These are phyloP conservation scores for Myxocyprinus asiaticus DNA, from an alignment of 2,113 vertebrate species.

Conservation along the genomic window DNA sequence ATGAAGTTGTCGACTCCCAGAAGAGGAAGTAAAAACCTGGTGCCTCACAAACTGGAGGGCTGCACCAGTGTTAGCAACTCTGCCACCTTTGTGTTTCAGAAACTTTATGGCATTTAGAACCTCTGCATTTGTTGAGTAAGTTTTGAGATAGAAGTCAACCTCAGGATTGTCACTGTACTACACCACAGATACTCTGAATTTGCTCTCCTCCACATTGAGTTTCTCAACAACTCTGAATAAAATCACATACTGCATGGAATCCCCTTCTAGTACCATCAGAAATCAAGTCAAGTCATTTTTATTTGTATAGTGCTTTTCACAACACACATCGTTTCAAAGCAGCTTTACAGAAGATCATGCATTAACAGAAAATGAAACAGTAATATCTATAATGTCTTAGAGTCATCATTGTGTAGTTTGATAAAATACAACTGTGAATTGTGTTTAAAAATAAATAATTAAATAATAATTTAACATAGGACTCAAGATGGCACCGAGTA, in stretches of 20 bases:
- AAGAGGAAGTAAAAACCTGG: constrained; percentile 77
- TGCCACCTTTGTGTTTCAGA: constrained; percentile 67
- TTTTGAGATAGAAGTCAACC: constrained; percentile 80
- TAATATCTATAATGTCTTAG: too few relatives aligned
- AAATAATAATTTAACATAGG: too few relatives aligned
- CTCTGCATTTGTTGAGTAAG: constrained; percentile 64
- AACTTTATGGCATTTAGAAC: constrained; percentile 58
- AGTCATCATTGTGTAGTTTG: too few relatives aligned
- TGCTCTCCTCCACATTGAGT: constrained; percentile 77
- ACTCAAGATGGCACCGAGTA: too few relatives aligned
- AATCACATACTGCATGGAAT: constrained; percentile 79
- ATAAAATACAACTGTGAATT: too few relatives aligned
- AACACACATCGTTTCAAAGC: too few relatives aligned
- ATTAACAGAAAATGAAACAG: too few relatives aligned
- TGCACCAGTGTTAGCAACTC: constrained; percentile 75
- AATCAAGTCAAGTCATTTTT: too few relatives aligned
- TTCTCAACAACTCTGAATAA: constrained; percentile 82
- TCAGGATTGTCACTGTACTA: constrained; percentile 81
- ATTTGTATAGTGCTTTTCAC: too few relatives aligned
- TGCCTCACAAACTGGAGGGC: constrained; percentile 83
- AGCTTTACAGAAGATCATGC: too few relatives aligned
- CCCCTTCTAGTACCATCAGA: constrained; percentile 81
- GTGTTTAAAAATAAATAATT: too few relatives aligned
- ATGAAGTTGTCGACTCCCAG: constrained; percentile 77
- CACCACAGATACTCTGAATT: constrained; percentile 79